Base-by-base conservation (phyloP, 1,140 invertebrate genomes). In the Papilio dardanus region DNA sequence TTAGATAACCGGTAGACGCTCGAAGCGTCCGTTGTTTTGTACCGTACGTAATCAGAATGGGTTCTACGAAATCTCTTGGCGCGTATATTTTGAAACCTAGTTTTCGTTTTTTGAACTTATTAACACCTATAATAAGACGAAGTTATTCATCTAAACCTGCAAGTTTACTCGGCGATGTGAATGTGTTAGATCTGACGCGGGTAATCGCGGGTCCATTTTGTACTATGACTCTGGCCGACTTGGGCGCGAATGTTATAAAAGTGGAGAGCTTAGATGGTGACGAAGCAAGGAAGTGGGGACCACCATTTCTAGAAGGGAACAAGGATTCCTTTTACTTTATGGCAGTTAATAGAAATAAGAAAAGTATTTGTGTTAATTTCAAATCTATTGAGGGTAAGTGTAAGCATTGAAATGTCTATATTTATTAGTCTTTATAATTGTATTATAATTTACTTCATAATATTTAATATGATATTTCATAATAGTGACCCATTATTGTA, bases 221-320 rank as follows among this genome's bases (percentile, higher is more conserved):
- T 86, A 97, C 98, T 0, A 99, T 99, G 98, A 95, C 99, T 24
- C 92, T 99, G 6, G 97, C 97, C 2, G 99, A 99, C 92, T 93
- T 99, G 40, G 99, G 99, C 5, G 99, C 99, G 2, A 98, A 99
- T 88, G 95, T 99, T 2, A 96, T 99, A 35, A 99, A 99, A 94
- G 95, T 98, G 37, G 97, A 98, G 85, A 95, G 95, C 81, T 95
- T 95, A 5, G 91, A 87, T n/a, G 98, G 98, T 1, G 99, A 99
- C 93, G 98, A 99, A 82, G 95, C 97, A 0, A 94, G 99, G 54
- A 96, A 95, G 68, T 99, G 98, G 98, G 98, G 98, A 0, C 98
- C 99, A 4, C 99, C 99, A 0, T 98, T 98, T 89, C 92, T 98
- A 54, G 88, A 94, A 24, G 95, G 95, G 12, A 96, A 95, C 28